Evolutionary conservation across 2,113 vertebrate genomes (phyloP).

Genomic region (Thryonomys swinderianus): DNA sequence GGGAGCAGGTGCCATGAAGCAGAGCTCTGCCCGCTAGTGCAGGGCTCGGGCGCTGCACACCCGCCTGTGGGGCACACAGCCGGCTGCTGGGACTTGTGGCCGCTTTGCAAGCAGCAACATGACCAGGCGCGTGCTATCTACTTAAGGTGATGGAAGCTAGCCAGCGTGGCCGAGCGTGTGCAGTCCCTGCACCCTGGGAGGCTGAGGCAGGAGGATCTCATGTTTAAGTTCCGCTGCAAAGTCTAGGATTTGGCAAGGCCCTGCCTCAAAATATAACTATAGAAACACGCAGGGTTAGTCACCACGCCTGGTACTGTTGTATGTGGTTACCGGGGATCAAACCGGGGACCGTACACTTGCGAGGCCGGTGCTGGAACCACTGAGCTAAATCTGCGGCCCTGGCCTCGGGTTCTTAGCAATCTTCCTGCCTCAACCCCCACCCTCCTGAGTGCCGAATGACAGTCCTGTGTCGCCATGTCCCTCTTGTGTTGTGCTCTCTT

Average conservation of each 20-base stretch:
- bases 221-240: neutral
- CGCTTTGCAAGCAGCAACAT: neutral
- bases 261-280: neutral
- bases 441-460: neutral
- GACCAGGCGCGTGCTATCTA: neutral
- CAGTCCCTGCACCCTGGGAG: neutral
- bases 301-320: too few species aligned
- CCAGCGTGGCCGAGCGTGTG: rapidly evolving
- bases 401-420: neutral
- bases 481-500: neutral
- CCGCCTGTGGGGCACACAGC: too few species aligned
- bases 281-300: neutral
- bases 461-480: neutral
- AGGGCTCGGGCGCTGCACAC: too few species aligned
- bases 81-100: neutral
- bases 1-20: neutral
- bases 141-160: neutral
- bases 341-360: too few species aligned
- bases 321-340: too few species aligned
- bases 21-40: neutral
- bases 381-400: too few species aligned
- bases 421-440: neutral
- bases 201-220: neutral
- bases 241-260: neutral
- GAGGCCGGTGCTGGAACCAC: too few species aligned